Base-by-base conservation (phyloP, 2,113 vertebrate species). In the Nycticryphes semicollaris region DNA sequence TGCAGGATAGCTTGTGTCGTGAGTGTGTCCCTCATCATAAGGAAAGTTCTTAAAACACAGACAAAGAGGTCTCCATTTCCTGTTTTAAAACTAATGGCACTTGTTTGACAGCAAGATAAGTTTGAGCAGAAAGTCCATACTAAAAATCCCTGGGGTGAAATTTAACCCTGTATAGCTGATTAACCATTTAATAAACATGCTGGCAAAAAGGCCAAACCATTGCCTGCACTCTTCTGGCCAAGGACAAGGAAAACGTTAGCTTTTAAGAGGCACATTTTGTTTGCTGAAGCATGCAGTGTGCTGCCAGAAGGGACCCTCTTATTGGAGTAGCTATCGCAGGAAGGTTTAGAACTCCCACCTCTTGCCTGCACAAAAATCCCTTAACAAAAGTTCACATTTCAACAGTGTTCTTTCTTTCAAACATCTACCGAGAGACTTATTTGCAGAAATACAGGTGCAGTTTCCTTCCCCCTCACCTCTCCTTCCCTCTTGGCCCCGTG, bases 181-280 rank as follows among this genome's bases (percentile, higher is more conserved):
- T 94, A 97, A 96, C 93, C 63, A 3, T 96, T 97, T 97, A 90
- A 94, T 82, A 95, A 93, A 92, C 94, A 79, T 3, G 51, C 87
- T 77, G 93, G 79, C 56, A 95, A 94, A 87, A 94, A 77, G 88
- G 94, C 94, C 77, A 97, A 96, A 89, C 79, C 95, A 93, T 93
- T 91, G 73, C 87, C 93, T 86, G 41, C 41, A 80, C 77, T 87
- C 75, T 93, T 91, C 93, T 95, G 94, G 63, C 90, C 84, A 95
- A 96, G 84, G 69, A 89, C 62, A 48, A 20, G 92, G 94, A 92
- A 51, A 96, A 95, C 19, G 14, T 72, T 90, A 69, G 25, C 48
- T 67, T 97, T 96, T 89, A 92, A 87, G 54, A 89, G 62, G 43
- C 30, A 43, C 14, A 5, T 56, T 94, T 64, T 87, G 87, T 70